These are phyloP conservation scores for Sarcophaga rosellei DNA, from an alignment of 2,888 invertebrate species.

Conservation along the genomic window DNA sequence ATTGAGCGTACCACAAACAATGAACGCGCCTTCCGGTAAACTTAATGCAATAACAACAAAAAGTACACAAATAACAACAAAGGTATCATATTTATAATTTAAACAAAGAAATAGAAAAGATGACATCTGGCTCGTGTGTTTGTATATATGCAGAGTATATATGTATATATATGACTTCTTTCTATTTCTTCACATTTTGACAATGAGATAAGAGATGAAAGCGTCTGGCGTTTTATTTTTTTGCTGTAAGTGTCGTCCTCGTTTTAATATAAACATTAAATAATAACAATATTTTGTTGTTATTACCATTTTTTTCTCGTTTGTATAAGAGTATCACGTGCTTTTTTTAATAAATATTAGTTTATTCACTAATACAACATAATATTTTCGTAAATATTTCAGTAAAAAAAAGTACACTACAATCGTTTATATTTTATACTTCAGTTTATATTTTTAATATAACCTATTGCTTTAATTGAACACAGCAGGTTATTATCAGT, in stretches of 20 bases:
- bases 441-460: background rate
- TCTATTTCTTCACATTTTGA: constrained; percentile 3
- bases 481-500: no score
- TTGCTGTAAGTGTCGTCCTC: no score
- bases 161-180: background rate
- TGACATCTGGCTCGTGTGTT: constrained; percentile 18
- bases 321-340: constrained; percentile 17
- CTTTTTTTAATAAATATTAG: constrained; percentile 11
- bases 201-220: background rate
- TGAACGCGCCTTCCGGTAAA: constrained; percentile 47
- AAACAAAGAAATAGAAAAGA: constrained; percentile 6
- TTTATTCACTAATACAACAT: constrained; percentile 4
- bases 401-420: background rate
- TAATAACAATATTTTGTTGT: constrained; percentile 2
- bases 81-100: background rate
- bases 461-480: background rate
- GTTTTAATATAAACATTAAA: no score
- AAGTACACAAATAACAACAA: constrained; percentile 29
- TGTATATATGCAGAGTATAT: background rate
- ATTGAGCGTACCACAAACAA: no score
- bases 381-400: background rate
- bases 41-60: background rate
- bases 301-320: background rate
- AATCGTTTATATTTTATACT: background rate
- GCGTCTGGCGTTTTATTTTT: background rate